phyloP scores from a whole-genome alignment of 1,140 invertebrate species.

The Hesperophylax magnus region DNA sequence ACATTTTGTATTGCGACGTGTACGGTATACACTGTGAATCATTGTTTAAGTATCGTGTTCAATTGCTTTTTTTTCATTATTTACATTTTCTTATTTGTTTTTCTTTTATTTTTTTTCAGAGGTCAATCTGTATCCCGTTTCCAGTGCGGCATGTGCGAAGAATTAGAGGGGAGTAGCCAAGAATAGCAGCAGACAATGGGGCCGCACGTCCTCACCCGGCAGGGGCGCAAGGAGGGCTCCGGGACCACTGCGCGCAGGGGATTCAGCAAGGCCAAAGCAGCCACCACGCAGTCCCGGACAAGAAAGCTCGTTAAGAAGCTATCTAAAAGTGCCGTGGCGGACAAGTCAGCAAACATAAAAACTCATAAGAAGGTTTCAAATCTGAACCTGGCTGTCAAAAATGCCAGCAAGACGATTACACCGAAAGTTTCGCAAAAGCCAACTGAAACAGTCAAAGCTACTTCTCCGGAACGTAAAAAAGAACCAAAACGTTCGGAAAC shows the following conservation, averaged over 20 bases:
- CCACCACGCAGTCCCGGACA: slow-evolving; percentile 35
- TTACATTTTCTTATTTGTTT: background rate
- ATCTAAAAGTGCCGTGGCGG: background rate
- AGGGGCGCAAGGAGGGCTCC: slow-evolving; percentile 33
- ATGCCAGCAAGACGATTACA: background rate
- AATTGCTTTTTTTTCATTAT: too few relatives aligned
- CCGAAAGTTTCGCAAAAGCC: slow-evolving; percentile 4
- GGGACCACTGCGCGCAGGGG: slow-evolving; percentile 23
- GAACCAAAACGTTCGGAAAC: slow-evolving; percentile 23
- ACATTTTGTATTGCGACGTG: too few relatives aligned
- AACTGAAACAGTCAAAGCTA: background rate
- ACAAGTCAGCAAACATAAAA: background rate
- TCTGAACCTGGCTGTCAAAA: slow-evolving; percentile 2
- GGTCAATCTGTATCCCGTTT: background rate
- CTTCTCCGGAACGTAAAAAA: slow-evolving; percentile 21
- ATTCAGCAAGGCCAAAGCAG: slow-evolving; percentile 38
- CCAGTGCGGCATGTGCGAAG: slow-evolving; percentile 37
- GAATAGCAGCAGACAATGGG: slow-evolving; percentile 43
- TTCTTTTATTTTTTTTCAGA: slow-evolving; percentile 39
- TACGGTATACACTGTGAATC: too few relatives aligned
- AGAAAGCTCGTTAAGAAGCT: slow-evolving; percentile 48
- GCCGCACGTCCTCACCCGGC: slow-evolving; percentile 48
- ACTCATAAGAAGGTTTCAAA: background rate
- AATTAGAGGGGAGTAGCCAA: slow-evolving; percentile 18
- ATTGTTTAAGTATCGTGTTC: too few relatives aligned